A percentile compares a stretch with the other conserved stretches of the same genome.
These are phyloP conservation scores for Contarinia nasturtii DNA, from an alignment of 1,140 invertebrate species.

Conservation along the genomic window DNA sequence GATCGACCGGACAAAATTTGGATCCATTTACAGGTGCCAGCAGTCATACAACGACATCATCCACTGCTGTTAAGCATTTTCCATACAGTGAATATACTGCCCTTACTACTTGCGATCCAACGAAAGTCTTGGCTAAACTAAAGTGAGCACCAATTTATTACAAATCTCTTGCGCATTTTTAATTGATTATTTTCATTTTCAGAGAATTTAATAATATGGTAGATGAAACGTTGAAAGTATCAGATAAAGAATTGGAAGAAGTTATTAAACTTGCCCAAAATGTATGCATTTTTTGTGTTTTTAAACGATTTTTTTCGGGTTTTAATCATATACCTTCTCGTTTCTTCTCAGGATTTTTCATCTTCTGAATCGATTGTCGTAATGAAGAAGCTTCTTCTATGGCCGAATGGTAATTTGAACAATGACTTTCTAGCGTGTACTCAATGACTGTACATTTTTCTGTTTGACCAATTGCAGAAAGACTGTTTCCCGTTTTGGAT, in stretches of 20 bases:
- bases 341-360: neutral
- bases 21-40: constrained; percentile 47
- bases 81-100: constrained; percentile 20
- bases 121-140: constrained; percentile 34
- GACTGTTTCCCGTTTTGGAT: constrained; percentile 74
- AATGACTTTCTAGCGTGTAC: neutral
- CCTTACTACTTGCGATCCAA: constrained; percentile 25
- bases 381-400: constrained; percentile 48
- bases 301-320: neutral
- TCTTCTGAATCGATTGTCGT: constrained; percentile 25
- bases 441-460: constrained; percentile 2
- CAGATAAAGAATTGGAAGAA: constrained; percentile 33
- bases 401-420: constrained; percentile 43
- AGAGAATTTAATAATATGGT: constrained; percentile 55
- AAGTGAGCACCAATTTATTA: constrained; percentile 7
- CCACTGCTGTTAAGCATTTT: constrained; percentile 13
- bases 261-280: constrained; percentile 35
- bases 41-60: constrained; percentile 22
- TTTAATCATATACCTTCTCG: neutral
- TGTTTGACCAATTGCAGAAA: constrained; percentile 31
- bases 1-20: constrained; percentile 19
- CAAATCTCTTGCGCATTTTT: constrained; percentile 3
- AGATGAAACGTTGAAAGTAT: constrained; percentile 24
- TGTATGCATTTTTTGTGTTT: neutral
- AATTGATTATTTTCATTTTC: constrained; percentile 12